These are phyloP conservation scores for Nannospalax galili DNA, from an alignment of 2,113 vertebrate species.

Conservation along the genomic window DNA sequence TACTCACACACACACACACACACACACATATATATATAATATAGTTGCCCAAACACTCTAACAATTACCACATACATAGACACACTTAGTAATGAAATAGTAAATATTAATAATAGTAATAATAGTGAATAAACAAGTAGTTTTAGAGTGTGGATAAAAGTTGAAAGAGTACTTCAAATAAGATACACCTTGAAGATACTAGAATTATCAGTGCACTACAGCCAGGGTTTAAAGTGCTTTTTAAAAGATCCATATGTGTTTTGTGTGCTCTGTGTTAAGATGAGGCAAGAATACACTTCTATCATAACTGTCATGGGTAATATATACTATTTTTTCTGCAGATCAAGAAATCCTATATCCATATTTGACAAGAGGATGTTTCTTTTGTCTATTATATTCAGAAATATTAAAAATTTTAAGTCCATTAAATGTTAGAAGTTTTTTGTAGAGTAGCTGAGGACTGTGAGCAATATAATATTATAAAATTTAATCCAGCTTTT, in stretches of 20 bases:
- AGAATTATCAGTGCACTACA: not conserved
- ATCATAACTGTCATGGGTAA: not conserved
- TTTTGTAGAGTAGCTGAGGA: not conserved
- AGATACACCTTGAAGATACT: not conserved
- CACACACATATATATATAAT: no score
- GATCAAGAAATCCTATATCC: not conserved
- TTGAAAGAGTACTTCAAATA: not conserved
- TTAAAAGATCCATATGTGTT: not conserved
- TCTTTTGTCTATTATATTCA: not conserved
- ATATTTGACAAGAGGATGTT: not conserved
- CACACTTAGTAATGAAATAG: no score
- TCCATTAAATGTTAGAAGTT: not conserved
- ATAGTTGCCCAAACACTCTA: no score
- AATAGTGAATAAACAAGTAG: not conserved
- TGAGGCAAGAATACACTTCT: not conserved
- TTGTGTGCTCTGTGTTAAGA: not conserved
- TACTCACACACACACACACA: not conserved
- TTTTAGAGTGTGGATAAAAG: not conserved
- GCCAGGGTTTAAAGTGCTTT: not conserved
- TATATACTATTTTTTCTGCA: not conserved
- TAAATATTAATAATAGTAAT: not conserved
- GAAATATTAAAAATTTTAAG: not conserved
- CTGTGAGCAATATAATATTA: not conserved
- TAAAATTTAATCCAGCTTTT: not conserved
- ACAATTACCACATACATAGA: not conserved